Conservation (phyloP, 2,797 vertebrate species). For the Poeciliopsis presidionis region DNA sequence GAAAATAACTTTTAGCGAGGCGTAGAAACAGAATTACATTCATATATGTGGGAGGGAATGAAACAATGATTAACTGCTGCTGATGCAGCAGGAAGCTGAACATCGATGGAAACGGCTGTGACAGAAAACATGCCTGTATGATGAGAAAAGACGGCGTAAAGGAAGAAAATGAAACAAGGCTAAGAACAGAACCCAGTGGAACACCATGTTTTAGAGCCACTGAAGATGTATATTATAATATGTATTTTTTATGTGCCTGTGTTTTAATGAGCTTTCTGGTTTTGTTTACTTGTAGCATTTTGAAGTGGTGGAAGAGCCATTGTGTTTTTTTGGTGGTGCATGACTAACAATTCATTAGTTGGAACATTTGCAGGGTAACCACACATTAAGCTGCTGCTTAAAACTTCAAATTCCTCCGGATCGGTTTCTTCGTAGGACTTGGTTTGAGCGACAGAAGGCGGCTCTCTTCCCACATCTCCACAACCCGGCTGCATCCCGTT, state of each 20-base stretch:
- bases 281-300: conserved; percentile 32
- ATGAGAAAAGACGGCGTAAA: background rate
- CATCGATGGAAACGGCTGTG: background rate
- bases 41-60: background rate
- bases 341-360: conserved; percentile 69
- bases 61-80: background rate
- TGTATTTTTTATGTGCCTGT: background rate
- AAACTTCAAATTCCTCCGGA: conserved; percentile 57
- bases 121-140: background rate
- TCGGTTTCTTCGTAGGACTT: conserved; percentile 53
- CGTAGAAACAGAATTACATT: background rate
- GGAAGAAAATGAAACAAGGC: background rate
- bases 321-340: conserved; percentile 49
- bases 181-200: background rate
- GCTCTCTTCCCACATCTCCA: conserved; percentile 28
- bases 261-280: background rate
- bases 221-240: too few species aligned
- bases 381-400: conserved; percentile 59
- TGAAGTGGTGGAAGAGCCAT: conserved; percentile 25
- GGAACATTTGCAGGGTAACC: conserved; percentile 71
- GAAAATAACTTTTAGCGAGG: background rate
- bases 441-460: conserved; percentile 45
- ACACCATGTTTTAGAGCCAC: background rate
- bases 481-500: conserved; percentile 3
- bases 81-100: background rate